phyloP scores from a whole-genome alignment of 2,888 invertebrate genomes.

The Perdita meconis region DNA sequence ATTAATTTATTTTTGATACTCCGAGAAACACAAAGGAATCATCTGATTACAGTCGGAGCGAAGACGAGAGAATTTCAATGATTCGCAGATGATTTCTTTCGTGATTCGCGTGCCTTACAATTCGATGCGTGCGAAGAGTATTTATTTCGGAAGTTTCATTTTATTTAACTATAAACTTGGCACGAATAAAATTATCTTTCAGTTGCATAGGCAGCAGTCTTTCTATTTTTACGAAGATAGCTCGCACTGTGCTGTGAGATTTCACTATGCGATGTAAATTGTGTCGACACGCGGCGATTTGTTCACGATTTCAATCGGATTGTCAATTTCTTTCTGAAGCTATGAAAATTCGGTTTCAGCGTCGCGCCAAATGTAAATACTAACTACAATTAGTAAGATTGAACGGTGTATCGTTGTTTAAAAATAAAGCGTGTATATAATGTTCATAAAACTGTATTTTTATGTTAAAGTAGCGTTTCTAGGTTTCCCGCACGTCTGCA shows the following conservation, averaged over 20 bases:
- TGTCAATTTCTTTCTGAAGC: not conserved
- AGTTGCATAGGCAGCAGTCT: slow-evolving; percentile 7
- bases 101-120: slow-evolving; percentile 70
- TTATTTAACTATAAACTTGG: not conserved
- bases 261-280: slow-evolving; percentile 17
- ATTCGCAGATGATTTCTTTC: slow-evolving; percentile 50
- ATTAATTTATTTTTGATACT: slow-evolving; percentile 77
- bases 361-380: slow-evolving; percentile 22
- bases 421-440: slow-evolving; percentile 50
- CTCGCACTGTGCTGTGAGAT: not conserved
- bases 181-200: slow-evolving; percentile 6
- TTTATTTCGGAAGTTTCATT: slow-evolving; percentile 51
- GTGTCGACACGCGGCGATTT: slow-evolving; percentile 42
- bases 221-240: slow-evolving; percentile 18
- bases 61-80: not conserved
- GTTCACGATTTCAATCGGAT: not conserved
- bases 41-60: slow-evolving; percentile 2
- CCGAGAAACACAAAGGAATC: slow-evolving; percentile 63
- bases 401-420: slow-evolving; percentile 63
- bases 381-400: too few species aligned
- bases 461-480: slow-evolving; percentile 22
- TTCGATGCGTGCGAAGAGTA: slow-evolving; percentile 22
- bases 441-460: not conserved
- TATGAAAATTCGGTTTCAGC: too few species aligned
- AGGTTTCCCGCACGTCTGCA: slow-evolving; percentile 72